Conservation (phyloP, 2,797 vertebrate species). For the Eupleurogrammus muticus region DNA sequence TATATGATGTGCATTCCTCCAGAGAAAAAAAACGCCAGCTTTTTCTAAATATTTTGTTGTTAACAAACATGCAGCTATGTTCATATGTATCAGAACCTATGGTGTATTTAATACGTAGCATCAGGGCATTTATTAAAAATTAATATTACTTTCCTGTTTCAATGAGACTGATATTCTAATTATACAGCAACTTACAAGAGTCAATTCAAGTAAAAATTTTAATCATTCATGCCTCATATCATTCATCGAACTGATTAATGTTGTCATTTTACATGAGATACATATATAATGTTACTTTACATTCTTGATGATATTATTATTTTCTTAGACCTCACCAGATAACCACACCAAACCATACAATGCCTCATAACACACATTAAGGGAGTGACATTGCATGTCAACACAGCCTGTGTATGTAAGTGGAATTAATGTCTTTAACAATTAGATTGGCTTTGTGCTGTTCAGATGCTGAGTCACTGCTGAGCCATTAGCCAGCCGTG, state of each 20-base stretch:
- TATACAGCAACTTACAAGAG: neutral
- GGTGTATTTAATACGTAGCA: neutral
- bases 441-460: slow-evolving; percentile 1
- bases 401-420: neutral
- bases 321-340: neutral
- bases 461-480: slow-evolving; percentile 67
- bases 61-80: slow-evolving; percentile 37
- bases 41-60: slow-evolving; percentile 24
- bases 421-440: slow-evolving; percentile 7
- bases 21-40: slow-evolving; percentile 20
- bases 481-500: slow-evolving; percentile 13
- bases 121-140: neutral
- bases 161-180: neutral
- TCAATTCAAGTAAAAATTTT: neutral
- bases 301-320: neutral
- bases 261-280: neutral
- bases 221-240: neutral
- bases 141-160: neutral
- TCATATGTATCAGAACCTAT: slow-evolving; percentile 16
- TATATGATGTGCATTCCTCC: slow-evolving; percentile 16
- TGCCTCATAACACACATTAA: slow-evolving; percentile 13
- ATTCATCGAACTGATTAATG: no score
- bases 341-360: neutral
- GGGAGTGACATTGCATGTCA: neutral
- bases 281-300: neutral